phyloP scores from a whole-genome alignment of 1,140 invertebrate genomes.

The Diplogasteroides magnus region DNA sequence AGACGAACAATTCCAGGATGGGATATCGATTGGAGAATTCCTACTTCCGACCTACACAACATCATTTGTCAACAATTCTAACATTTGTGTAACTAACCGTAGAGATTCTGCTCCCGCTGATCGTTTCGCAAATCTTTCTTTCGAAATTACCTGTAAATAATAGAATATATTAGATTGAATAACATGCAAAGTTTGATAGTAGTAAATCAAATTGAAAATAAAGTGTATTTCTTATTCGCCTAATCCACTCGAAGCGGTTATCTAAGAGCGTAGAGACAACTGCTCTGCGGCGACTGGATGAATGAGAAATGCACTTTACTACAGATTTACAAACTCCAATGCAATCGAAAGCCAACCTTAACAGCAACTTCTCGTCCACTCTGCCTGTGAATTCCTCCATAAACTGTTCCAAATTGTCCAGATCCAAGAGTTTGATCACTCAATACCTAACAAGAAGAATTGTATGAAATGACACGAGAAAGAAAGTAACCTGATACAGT shows the following conservation, averaged over 20 bases:
- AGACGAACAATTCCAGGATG: slow-evolving; percentile 61
- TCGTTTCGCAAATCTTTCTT: slow-evolving; percentile 53
- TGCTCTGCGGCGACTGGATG: too few relatives aligned
- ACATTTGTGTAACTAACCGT: slow-evolving; percentile 16
- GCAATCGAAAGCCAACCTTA: too few relatives aligned
- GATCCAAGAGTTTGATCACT: slow-evolving; percentile 93
- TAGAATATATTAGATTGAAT: too few relatives aligned
- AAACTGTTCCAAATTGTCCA: slow-evolving; percentile 96
- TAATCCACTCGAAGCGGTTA: too few relatives aligned
- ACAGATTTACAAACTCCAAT: too few relatives aligned
- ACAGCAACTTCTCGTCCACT: slow-evolving; percentile 82
- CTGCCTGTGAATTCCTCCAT: slow-evolving; percentile 67
- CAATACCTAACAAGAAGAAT: slow-evolving; percentile 75
- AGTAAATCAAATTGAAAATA: too few relatives aligned
- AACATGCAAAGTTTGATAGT: too few relatives aligned
- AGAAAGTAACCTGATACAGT: slow-evolving; percentile 42
- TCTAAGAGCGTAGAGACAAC: too few relatives aligned
- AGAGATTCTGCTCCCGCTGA: slow-evolving; percentile 43
- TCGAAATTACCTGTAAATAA: slow-evolving; percentile 53
- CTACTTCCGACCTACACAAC: slow-evolving; percentile 33
- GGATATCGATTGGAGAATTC: slow-evolving; percentile 48
- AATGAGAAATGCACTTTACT: too few relatives aligned
- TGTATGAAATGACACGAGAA: slow-evolving; percentile 28
- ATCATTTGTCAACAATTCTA: neutral
- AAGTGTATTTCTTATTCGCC: too few relatives aligned